phyloP scores from a whole-genome alignment of 2,113 vertebrate species.

The Manacus vitellinus region DNA sequence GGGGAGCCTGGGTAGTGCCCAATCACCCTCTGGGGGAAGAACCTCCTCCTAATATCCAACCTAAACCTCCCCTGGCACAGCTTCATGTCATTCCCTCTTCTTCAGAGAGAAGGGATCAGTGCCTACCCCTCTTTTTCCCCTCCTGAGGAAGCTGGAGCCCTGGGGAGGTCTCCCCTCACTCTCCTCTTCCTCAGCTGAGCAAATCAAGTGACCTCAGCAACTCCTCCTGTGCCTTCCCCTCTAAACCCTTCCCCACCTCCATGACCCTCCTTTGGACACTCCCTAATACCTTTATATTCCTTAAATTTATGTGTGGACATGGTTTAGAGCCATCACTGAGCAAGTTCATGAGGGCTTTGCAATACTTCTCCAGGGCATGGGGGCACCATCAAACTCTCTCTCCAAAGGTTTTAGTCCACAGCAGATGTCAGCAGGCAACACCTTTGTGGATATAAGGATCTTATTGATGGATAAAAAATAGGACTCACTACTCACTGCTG shows the following conservation, averaged over 20 bases:
- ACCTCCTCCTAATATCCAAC: neutral
- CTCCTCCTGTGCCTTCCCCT: neutral
- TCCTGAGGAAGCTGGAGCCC: neutral
- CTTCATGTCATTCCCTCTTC: neutral
- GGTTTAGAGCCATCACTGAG: neutral
- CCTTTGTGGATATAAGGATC: neutral
- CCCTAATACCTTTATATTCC: neutral
- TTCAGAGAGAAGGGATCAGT: neutral
- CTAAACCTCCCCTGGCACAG: neutral
- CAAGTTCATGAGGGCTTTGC: neutral
- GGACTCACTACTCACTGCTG: neutral
- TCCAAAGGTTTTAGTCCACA: neutral
- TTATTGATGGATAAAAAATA: neutral
- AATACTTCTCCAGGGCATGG: neutral
- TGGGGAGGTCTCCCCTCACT: neutral
- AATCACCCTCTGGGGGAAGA: neutral
- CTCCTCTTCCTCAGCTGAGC: neutral
- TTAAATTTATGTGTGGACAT: rapidly evolving
- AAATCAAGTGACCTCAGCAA: neutral
- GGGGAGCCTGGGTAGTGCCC: neutral
- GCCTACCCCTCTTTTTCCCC: neutral
- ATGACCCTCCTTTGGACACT: neutral
- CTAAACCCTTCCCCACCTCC: neutral
- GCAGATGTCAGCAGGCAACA: neutral
- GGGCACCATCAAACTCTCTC: neutral